phyloP scores from a whole-genome alignment of 2,797 vertebrate species.

The Buphagus erythrorhynchus region DNA sequence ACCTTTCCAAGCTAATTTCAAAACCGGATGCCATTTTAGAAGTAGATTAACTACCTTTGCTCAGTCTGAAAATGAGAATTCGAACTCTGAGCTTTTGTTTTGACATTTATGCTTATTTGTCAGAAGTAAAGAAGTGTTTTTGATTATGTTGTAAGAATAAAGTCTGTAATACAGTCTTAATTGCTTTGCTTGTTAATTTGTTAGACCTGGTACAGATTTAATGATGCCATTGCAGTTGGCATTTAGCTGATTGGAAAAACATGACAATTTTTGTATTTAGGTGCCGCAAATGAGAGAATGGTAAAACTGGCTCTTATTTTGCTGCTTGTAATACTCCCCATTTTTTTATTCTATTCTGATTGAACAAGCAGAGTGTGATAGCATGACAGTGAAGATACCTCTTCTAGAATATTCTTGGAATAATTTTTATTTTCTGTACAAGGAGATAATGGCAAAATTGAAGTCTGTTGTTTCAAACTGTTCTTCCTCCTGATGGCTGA shows the following conservation, averaged over 20 bases:
- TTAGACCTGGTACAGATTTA: conserved; percentile 23
- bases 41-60: neutral
- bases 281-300: neutral
- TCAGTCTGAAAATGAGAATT: neutral
- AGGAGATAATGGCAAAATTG: neutral
- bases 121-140: neutral
- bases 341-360: neutral
- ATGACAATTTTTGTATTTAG: neutral
- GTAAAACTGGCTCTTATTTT: neutral
- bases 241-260: conserved; percentile 19
- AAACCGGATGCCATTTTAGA: neutral
- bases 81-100: neutral
- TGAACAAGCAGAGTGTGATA: neutral
- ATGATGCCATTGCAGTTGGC: neutral
- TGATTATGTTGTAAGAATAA: neutral
- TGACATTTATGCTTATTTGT: neutral
- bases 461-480: neutral
- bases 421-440: neutral
- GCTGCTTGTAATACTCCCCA: neutral
- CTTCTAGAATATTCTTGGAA: neutral
- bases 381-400: neutral
- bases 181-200: neutral
- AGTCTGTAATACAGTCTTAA: neutral
- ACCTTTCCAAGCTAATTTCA: neutral
- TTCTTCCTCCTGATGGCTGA: neutral